Evolutionary conservation across 2,888 invertebrate species (phyloP), one percentile per base, ranked within the genome.

Genomic region (Erannis defoliaria): DNA sequence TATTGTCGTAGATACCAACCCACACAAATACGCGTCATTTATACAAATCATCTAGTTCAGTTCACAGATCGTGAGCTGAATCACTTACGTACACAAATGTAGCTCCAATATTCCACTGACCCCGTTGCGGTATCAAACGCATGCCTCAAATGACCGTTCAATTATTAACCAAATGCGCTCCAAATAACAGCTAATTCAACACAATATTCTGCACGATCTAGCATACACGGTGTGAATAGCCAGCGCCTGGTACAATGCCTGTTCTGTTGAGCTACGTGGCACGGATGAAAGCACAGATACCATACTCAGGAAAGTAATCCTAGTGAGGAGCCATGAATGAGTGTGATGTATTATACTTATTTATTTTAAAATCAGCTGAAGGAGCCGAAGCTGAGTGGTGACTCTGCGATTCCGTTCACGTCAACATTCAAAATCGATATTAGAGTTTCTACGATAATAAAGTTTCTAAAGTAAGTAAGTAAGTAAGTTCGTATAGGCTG

Each of bases 111-210:
- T 21, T 9, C 5, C 3, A 26, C 1, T 26, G 14, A 10, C 45
- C 29, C 29, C 45, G 16, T 16, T 29, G 26, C 45, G 26, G 26
- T 26, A 45, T 26, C 29, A 14, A n/a, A 12, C 23, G 5, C 18
- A 10, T 18, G 8, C n/a, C n/a, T n/a, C 12, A 9, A 26, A 18
- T 31, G 46, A 31, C 16, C 35, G 9, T 21, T 23, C 46, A 48
- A 9, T 26, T 48, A 40, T 56, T 56, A 49, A 19, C 29, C 31
- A 46, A 55, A 55, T 45, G 37, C 37, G 37, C 16, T 35, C 29
- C 16, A 33, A 26, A 38, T 37, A 46, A 38, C 46, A 1, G 46
- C 23, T 35, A 49, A 50, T 50, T 29, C 49, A 2, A 12, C 21
- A 2, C 16, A 50, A 10, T 16, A 50, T 38, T 50, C 50, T 38